Conservation (phyloP, 2,797 vertebrate genomes). For the Amazona ochrocephala region DNA sequence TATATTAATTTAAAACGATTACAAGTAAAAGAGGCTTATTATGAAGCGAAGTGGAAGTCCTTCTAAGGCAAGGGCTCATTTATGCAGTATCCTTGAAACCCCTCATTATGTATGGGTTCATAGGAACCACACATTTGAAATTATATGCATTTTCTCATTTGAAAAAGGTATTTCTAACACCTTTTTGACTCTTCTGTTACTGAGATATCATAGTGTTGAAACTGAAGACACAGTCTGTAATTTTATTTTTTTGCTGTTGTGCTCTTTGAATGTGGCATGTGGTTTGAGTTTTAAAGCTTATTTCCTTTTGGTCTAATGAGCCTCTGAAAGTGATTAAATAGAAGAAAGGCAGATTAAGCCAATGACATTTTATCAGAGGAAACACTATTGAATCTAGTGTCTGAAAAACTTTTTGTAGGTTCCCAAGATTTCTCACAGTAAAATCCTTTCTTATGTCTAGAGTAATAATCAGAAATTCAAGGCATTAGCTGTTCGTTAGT, state of each 20-base stretch:
- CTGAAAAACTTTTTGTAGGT: not conserved
- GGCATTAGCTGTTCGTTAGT: not conserved
- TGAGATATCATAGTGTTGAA: conserved; percentile 3
- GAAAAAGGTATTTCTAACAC: conserved; percentile 28
- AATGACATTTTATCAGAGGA: conserved; percentile 65
- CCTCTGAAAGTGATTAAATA: conserved; percentile 71
- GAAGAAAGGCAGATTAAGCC: conserved; percentile 60
- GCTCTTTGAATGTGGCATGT: conserved; percentile 56
- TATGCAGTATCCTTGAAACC: conserved; percentile 17
- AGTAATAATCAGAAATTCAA: not conserved
- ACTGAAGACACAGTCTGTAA: conserved; percentile 1
- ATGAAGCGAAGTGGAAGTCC: not conserved
- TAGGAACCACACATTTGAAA: conserved; percentile 13
- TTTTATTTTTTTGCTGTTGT: not conserved
- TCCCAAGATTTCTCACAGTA: conserved; percentile 13
- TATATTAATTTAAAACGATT: not conserved
- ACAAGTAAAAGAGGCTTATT: not conserved
- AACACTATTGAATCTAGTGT: conserved; percentile 12
- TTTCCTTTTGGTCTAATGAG: conserved; percentile 70
- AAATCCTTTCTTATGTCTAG: not conserved
- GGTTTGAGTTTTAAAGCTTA: conserved; percentile 73
- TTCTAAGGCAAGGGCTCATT: conserved; percentile 1
- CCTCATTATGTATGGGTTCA: conserved; percentile 5
- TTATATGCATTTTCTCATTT: conserved; percentile 20
- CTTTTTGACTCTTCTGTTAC: conserved; percentile 19